Conservation (phyloP, 2,113 vertebrate species). For the Forbesichthys agassizii region DNA sequence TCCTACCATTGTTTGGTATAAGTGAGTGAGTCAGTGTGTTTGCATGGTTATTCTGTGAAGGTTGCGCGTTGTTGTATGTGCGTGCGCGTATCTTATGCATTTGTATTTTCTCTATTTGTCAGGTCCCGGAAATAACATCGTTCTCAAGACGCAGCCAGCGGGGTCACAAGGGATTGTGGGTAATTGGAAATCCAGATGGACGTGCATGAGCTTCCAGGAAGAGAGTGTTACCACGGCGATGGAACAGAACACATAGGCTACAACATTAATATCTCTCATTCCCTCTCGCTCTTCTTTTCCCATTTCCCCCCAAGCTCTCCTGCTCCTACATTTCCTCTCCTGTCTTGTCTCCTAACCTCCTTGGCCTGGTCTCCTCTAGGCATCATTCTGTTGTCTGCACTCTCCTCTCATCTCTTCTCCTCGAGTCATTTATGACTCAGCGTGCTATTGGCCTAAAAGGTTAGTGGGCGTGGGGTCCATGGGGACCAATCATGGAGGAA, state of each 20-base stretch:
- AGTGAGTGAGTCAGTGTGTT: not conserved
- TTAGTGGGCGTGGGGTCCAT: constrained; percentile 32
- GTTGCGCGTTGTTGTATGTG: constrained; percentile 2
- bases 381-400: constrained; percentile 21
- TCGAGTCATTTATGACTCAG: constrained; percentile 17
- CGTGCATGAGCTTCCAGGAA: constrained; percentile 63
- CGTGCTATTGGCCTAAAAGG: constrained; percentile 23
- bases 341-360: not conserved
- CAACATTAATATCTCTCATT: constrained; percentile 52
- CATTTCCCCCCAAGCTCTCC: too few species aligned
- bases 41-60: not conserved
- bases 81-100: constrained; percentile 20
- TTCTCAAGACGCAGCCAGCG: constrained; percentile 42
- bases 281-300: constrained; percentile 4
- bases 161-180: constrained; percentile 67
- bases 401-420: not conserved
- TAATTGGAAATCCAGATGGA: constrained; percentile 77
- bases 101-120: constrained; percentile 53
- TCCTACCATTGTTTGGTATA: not conserved
- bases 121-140: constrained; percentile 70
- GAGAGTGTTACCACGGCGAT: constrained; percentile 59
- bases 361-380: not conserved
- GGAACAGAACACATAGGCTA: constrained; percentile 45
- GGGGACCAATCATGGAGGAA: constrained; percentile 52
- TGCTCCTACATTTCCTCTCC: constrained; percentile 26